phyloP scores from a whole-genome alignment of 2,888 invertebrate genomes.

The Strigamia crassipes region DNA sequence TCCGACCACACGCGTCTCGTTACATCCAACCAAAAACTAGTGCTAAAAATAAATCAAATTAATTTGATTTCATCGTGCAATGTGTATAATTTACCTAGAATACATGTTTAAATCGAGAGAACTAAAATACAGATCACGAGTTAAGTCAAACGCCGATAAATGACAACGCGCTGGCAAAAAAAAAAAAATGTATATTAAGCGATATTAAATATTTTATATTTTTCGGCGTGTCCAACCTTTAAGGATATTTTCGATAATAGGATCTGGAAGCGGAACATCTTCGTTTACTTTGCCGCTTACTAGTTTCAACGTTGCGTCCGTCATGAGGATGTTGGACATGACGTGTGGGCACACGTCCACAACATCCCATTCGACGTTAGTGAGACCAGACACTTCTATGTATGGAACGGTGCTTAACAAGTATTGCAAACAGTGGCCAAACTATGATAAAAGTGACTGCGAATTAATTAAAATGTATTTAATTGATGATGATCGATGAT shows the following conservation, averaged over 20 bases:
- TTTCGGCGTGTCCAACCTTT: constrained; percentile 56
- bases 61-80: not conserved
- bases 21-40: constrained; percentile 81
- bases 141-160: constrained; percentile 78
- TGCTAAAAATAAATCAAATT: constrained; percentile 60
- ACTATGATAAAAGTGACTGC: constrained; percentile 63
- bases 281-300: constrained; percentile 77
- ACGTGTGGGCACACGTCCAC: constrained; percentile 82
- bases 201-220: not conserved
- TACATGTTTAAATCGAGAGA: constrained; percentile 82
- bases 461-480: too few relatives aligned
- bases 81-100: constrained; percentile 63
- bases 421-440: constrained; percentile 86
- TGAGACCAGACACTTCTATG: constrained; percentile 77
- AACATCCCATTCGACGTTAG: constrained; percentile 93
- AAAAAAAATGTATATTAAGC: not conserved
- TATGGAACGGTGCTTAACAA: constrained; percentile 80
- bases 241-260: constrained; percentile 68
- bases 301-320: constrained; percentile 65
- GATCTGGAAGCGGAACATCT: constrained; percentile 71
- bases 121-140: constrained; percentile 78
- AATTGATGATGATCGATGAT: too few relatives aligned
- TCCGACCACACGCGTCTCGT: constrained; percentile 78
- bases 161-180: constrained; percentile 68
- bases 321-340: constrained; percentile 78